These are phyloP conservation scores for Drosophila trichaetosa DNA, from an alignment of 2,888 invertebrate species.

Conservation along the genomic window DNA sequence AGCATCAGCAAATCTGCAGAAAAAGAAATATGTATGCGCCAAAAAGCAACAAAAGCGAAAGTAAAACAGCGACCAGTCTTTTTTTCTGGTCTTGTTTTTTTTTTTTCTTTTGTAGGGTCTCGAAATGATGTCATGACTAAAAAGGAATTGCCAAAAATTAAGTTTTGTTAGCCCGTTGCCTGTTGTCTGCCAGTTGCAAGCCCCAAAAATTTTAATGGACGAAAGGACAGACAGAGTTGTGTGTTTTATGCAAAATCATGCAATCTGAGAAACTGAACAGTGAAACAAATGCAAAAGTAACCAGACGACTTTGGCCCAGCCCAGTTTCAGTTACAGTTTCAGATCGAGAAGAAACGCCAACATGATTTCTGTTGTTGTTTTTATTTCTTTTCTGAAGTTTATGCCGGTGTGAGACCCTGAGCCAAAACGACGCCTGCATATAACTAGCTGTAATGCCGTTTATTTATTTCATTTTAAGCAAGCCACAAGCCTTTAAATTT, in stretches of 20 bases:
- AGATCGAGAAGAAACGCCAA: constrained; percentile 45
- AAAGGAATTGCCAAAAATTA: constrained; percentile 75
- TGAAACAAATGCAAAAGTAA: constrained; percentile 74
- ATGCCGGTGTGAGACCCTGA: constrained; percentile 66
- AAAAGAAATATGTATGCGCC: constrained; percentile 51
- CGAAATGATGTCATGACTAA: constrained; percentile 76
- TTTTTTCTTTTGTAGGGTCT: constrained; percentile 61
- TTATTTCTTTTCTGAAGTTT: constrained; percentile 14
- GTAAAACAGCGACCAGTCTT: constrained; percentile 79
- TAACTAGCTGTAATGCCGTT: constrained; percentile 73
- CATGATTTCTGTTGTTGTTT: constrained; percentile 21
- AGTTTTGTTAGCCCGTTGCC: constrained; percentile 32
- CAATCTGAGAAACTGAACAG: constrained; percentile 49
- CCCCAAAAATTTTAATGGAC: constrained; percentile 43
- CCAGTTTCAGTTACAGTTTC: constrained; percentile 54
- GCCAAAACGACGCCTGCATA: constrained; percentile 61
- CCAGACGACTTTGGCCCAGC: constrained; percentile 73
- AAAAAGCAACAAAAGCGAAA: constrained; percentile 76
- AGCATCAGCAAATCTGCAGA: constrained; percentile 49
- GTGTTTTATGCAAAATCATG: constrained; percentile 71
- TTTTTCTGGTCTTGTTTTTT: constrained; percentile 37
- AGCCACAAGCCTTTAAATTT: constrained; percentile 71
- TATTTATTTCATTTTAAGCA: constrained; percentile 68
- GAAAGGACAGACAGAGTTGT: constrained; percentile 33
- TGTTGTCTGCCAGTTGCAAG: constrained; percentile 43